Evolutionary conservation across 1,140 invertebrate species (phyloP).

Genomic region (Diuraphis noxia): DNA sequence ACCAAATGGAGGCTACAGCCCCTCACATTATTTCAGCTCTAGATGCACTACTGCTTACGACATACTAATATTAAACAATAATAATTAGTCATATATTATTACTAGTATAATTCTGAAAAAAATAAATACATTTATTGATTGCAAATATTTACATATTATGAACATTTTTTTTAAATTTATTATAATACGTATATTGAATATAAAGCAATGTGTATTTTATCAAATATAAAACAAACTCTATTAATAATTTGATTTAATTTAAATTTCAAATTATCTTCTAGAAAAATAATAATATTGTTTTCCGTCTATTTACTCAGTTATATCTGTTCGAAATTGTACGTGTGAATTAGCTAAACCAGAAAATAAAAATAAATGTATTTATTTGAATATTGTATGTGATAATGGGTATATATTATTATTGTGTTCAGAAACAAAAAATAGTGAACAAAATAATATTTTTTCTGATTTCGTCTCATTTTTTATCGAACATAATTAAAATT

Average conservation of each 20-base stretch:
- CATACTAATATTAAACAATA: background rate
- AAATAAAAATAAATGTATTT: background rate
- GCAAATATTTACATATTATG: no score
- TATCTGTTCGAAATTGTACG: background rate
- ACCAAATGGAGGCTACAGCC: no score
- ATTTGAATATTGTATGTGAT: background rate
- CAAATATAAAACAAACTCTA: background rate
- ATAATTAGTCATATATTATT: background rate
- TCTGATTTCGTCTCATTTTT: background rate
- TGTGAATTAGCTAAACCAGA: background rate
- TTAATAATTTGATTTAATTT: background rate
- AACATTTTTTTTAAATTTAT: background rate
- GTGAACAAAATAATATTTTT: background rate
- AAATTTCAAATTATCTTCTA: background rate
- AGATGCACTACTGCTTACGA: no score
- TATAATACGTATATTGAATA: background rate
- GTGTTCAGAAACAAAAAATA: background rate
- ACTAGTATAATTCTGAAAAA: background rate
- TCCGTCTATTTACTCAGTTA: background rate
- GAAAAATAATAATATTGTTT: background rate
- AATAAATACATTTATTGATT: background rate
- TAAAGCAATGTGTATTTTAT: background rate
- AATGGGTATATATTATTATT: background rate
- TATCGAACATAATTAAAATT: background rate
- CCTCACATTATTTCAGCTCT: no score